phyloP scores from a whole-genome alignment of 2,113 vertebrate species.

The Lynx canadensis region DNA sequence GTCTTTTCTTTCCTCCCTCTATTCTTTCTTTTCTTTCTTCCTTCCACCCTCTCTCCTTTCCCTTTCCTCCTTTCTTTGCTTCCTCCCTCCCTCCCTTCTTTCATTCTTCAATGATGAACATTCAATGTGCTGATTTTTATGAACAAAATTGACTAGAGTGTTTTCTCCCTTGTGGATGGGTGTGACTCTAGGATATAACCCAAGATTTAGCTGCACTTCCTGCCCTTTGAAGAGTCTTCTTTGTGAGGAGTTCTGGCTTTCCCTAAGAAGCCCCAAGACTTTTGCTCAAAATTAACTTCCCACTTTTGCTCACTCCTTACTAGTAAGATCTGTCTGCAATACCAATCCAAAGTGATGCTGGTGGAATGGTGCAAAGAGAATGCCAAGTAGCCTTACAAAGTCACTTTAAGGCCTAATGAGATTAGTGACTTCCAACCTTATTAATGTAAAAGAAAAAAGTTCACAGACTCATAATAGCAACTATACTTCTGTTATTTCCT shows the following conservation, averaged over 20 bases:
- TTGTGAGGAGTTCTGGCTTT: background rate
- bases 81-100: no score
- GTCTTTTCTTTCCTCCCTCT: background rate
- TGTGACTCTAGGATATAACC: background rate
- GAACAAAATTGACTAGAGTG: background rate
- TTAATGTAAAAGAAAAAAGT: background rate
- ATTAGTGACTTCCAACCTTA: background rate
- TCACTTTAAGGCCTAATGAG: background rate
- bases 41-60: no score
- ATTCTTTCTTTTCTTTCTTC: accelerated
- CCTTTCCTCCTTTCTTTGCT: background rate
- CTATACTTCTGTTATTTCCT: background rate
- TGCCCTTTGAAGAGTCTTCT: constrained; percentile 37
- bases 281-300: background rate
- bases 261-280: background rate
- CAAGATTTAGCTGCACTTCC: background rate
- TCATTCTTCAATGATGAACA: background rate
- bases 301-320: background rate
- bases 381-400: background rate
- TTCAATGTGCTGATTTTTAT: background rate
- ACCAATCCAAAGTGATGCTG: no score
- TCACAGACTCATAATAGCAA: background rate
- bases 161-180: background rate
- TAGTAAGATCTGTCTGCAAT: background rate
- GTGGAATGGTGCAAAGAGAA: background rate